These are phyloP conservation scores for Gopherus flavomarginatus DNA, from an alignment of 2,113 vertebrate genomes.

Conservation along the genomic window DNA sequence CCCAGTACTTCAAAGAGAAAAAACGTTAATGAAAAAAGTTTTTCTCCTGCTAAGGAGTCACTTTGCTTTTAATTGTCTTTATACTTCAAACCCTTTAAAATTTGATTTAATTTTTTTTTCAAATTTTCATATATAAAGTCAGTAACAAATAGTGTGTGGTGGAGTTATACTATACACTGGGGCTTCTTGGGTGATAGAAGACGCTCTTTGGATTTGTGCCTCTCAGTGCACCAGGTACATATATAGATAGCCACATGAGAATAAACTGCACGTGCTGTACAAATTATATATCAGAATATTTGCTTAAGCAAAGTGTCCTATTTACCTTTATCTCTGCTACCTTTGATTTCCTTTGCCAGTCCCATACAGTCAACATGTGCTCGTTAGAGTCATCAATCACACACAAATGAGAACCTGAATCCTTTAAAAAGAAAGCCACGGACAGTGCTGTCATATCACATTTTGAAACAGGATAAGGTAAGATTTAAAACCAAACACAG, in stretches of 20 bases:
- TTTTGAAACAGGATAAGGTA: not conserved
- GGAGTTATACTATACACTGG: not conserved
- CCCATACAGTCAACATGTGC: slow-evolving; percentile 98
- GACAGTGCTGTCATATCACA: not conserved
- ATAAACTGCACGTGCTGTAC: not conserved
- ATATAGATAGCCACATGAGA: not conserved
- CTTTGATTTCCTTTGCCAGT: slow-evolving; percentile 96
- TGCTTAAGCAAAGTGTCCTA: not conserved
- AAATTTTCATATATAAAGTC: not conserved
- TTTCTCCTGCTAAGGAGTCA: not conserved
- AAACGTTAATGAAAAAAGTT: not conserved
- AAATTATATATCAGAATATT: not conserved
- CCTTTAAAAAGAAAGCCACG: slow-evolving; percentile 77
- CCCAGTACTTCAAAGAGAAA: not conserved
- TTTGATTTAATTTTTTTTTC: not conserved
- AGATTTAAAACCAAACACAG: not conserved
- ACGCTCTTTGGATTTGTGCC: not conserved
- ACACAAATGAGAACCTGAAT: slow-evolving; percentile 93
- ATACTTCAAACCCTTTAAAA: not conserved
- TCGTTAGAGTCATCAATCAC: slow-evolving; percentile 98
- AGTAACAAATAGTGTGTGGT: not conserved
- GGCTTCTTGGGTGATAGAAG: not conserved
- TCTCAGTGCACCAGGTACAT: not conserved
- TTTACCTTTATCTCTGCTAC: slow-evolving; percentile 96
- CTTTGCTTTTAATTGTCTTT: not conserved